A percentile compares a stretch with the other conserved stretches of the same genome.
These are phyloP conservation scores for Terrapene triunguis DNA, from an alignment of 2,113 vertebrate species.

Conservation along the genomic window DNA sequence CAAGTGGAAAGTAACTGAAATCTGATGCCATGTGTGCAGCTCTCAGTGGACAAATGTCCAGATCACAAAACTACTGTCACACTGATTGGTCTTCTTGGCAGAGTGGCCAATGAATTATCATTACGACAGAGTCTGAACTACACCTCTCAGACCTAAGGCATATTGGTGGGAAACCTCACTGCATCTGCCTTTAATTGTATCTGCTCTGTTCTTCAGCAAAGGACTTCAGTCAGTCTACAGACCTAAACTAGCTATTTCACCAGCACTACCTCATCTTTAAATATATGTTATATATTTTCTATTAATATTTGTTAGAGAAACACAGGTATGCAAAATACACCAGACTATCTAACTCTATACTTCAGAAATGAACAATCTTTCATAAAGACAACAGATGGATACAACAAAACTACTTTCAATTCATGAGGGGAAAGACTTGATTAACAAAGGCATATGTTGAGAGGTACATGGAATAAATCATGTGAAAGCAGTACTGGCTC, in stretches of 20 bases:
- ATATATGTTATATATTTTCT: background rate
- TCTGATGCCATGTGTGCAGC: background rate
- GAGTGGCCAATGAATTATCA: background rate
- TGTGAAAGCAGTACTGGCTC: background rate
- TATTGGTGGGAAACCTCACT: background rate
- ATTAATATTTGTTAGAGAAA: background rate
- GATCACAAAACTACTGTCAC: background rate
- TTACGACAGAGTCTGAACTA: background rate
- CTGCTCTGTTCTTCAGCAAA: background rate
- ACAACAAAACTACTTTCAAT: accelerated
- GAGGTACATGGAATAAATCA: accelerated
- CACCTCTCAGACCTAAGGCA: background rate
- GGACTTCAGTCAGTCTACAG: background rate
- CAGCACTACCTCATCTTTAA: background rate
- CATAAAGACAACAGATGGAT: background rate
- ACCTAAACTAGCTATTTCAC: background rate
- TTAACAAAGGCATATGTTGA: background rate
- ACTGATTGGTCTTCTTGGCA: background rate
- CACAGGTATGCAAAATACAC: background rate
- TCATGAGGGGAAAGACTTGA: background rate
- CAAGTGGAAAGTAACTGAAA: background rate
- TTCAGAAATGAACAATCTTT: background rate
- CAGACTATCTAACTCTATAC: background rate
- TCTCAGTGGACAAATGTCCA: background rate
- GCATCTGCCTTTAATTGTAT: background rate